Conservation (phyloP, 2,797 vertebrate genomes). For the Malacoraja senta region DNA sequence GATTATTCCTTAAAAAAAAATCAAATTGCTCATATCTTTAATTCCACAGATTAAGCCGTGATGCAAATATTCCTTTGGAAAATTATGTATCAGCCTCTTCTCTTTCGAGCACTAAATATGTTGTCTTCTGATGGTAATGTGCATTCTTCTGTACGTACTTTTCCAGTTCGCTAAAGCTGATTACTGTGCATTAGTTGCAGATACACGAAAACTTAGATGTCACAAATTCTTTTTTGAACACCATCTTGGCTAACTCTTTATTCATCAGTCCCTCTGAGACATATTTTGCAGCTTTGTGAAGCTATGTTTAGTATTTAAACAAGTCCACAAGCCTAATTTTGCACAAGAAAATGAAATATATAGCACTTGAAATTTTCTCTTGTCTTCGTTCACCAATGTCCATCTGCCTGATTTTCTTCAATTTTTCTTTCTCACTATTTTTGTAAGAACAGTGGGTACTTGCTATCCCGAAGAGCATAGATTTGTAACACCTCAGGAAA, state of each 20-base stretch:
- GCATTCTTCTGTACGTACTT: no score
- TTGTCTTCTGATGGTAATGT: neutral
- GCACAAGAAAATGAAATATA: neutral
- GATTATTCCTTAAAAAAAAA: no score
- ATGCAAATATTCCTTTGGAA: no score
- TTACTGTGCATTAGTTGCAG: neutral
- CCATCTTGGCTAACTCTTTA: neutral
- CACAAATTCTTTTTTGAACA: neutral
- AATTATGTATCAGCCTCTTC: no score
- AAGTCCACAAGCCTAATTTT: neutral
- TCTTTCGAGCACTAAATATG: neutral
- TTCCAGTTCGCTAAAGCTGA: neutral
- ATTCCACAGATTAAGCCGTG: no score
- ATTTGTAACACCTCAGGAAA: neutral
- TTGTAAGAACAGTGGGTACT: neutral
- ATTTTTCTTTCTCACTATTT: neutral
- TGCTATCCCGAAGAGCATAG: neutral
- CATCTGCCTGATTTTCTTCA: neutral
- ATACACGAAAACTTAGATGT: neutral
- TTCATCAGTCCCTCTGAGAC: neutral
- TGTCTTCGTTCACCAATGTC: neutral
- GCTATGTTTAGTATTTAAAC: neutral
- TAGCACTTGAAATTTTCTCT: neutral
- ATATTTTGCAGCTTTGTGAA: neutral
- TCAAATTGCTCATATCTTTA: no score